Base-by-base conservation (phyloP, 2,888 invertebrate species). In the Tachina grossa region DNA sequence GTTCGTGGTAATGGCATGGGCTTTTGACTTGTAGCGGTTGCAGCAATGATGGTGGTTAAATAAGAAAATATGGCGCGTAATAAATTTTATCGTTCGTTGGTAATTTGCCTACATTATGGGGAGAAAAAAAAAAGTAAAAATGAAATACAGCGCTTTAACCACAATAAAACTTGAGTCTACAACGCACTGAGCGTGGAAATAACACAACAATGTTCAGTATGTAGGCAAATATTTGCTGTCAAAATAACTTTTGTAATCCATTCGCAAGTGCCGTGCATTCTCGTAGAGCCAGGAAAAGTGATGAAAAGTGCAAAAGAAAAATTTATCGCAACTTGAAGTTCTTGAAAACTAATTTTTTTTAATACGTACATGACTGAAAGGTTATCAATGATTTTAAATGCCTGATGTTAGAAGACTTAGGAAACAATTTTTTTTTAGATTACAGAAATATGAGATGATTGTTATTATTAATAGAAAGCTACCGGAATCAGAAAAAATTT, bases 81-180 rank as follows among this genome's bases (percentile, higher is more conserved):
- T 86, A 86, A 86, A 82, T 84, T 84, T 59, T 57, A 71, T 71
- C 41, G 31, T 53, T 55, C 19, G 66, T 59, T 74, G 65, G 43
- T 87, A 87, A 87, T 87, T 87, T 86, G 87, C 78, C 76, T 75
- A 78, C 82, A 87, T 86, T 87, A 78, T 69, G 72, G 11, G 9
- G 1, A 57, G 66, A 66, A 47, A 16, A 2, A 63, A 71, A 75
- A 47, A 16, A 16, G 22, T 14, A 43, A 57, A 74, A 57, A 51
- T 49, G 22, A 59, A 51, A 68, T 51, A 75, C 22, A 41, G n/a
- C 63, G 31, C 6, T 39, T 9, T 19, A 69, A 49, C 68, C 75
- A 16, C 81, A 69, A 55, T 19, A 53, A 68, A 61, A 61, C 59
- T 31, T 69, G 61, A 63, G 69, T 39, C n/a, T 57, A 69, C 11